Conservation (phyloP, 2,888 invertebrate species). For the Siphlonurus alternatus region DNA sequence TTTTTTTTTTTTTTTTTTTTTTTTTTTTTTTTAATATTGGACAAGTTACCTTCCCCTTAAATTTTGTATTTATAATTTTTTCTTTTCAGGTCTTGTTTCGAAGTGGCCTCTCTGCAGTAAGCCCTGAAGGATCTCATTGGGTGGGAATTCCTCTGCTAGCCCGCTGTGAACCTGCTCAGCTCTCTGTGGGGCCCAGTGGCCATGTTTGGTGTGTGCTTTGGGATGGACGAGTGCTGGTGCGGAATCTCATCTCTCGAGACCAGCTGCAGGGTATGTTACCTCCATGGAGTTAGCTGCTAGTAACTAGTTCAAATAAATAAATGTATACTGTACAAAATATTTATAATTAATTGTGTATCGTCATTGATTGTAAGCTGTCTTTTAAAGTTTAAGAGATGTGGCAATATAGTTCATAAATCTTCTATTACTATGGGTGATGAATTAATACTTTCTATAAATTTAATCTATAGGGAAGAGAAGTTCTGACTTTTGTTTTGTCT, state of each 20-base stretch:
- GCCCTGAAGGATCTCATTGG: slow-evolving; percentile 83
- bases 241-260: slow-evolving; percentile 69
- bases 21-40: too few relatives aligned
- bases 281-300: background rate
- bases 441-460: too few relatives aligned
- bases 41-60: slow-evolving; percentile 8
- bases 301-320: background rate
- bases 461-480: background rate
- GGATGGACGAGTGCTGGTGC: slow-evolving; percentile 65
- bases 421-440: too few relatives aligned
- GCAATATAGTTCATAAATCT: too few relatives aligned
- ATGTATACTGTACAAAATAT: too few relatives aligned
- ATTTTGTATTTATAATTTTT: slow-evolving; percentile 7
- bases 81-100: slow-evolving; percentile 60
- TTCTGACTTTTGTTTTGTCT: background rate
- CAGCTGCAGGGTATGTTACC: background rate
- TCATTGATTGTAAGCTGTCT: too few relatives aligned
- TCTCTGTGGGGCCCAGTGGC: slow-evolving; percentile 72
- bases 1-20: too few relatives aligned
- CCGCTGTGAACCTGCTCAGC: slow-evolving; percentile 67
- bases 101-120: slow-evolving; percentile 56
- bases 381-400: too few relatives aligned
- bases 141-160: slow-evolving; percentile 55
- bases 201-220: slow-evolving; percentile 75
- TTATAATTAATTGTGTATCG: too few relatives aligned